A percentile compares a stretch with the other conserved stretches of the same genome.
Evolutionary conservation across 2,888 invertebrate species (phyloP).

Genomic region (Nephrocerus scutellatus): DNA sequence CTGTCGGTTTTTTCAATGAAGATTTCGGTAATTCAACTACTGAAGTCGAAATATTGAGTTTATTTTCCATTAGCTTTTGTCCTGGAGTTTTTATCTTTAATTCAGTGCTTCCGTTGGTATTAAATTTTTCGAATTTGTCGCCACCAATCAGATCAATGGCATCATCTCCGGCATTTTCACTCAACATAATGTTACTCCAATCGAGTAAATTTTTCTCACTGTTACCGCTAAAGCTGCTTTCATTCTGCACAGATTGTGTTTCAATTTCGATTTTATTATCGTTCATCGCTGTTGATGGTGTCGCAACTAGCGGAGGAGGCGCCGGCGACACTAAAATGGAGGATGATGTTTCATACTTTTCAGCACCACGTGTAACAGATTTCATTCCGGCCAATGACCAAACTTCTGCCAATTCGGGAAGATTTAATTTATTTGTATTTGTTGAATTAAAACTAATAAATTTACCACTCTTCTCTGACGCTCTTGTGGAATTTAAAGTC

Average conservation of each 20-base stretch:
- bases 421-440: conserved; percentile 35
- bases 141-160: too few species aligned
- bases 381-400: conserved; percentile 43
- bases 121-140: too few species aligned
- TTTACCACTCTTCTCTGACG: conserved; percentile 38
- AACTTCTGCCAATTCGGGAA: conserved; percentile 39
- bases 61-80: too few species aligned
- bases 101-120: too few species aligned
- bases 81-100: too few species aligned
- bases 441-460: conserved; percentile 39
- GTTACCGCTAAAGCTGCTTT: conserved; percentile 5
- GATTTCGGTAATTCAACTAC: too few species aligned
- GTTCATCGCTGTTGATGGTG: conserved; percentile 1
- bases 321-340: neutral
- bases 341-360: conserved; percentile 3
- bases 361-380: conserved; percentile 22
- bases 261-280: conserved; percentile 1
- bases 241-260: conserved; percentile 4
- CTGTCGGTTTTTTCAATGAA: too few species aligned
- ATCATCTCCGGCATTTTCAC: conserved; percentile 8
- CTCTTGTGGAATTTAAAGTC: neutral
- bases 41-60: too few species aligned
- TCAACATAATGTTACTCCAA: conserved; percentile 37
- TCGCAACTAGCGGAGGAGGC: conserved; percentile 6
- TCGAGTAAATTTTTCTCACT: conserved; percentile 39